Base-by-base conservation (phyloP, 2,888 invertebrate genomes). In the Noctua janthina region DNA sequence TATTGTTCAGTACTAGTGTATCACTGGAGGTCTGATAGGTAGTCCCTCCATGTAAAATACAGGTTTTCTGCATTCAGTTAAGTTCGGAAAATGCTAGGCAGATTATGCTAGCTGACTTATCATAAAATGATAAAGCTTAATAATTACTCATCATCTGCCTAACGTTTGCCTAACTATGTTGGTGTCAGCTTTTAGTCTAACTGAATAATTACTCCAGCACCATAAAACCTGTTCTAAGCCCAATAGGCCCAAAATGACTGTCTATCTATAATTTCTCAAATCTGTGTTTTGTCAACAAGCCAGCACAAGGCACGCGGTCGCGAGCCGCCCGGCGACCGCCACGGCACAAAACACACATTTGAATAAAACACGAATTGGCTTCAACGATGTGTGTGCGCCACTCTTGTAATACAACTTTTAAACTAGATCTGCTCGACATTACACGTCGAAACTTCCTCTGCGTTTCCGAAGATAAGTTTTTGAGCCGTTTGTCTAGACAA, bases 281-380 rank as follows among this genome's bases (percentile, higher is more conserved):
- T 84, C 80, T 75, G 72, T 80, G 86, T 88, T 91, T 88, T 86
- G 88, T 77, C 76, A 83, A 79, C 81, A 64, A 79, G 82, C 75
- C 76, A 81, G 76, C 79, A 69, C 56, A 23, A 72, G 78, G 43
- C 83, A 72, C 73, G 82, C 77, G 78, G 83, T 67, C 43, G 76
- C 39, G 69, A 59, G 29, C 59, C 51, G 78, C 69, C 35, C 78
- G 75, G 72, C 83, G n/a, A 17, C 29, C 11, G 20, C 74, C 69
- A 35, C 78, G 67, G 70, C 82, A 87, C 90, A 91, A 90, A 91
- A 92, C 89, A 92, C 87, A 85, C 91, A 95, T 95, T 95, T 94
- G 93, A 94, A 95, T 95, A 93, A 93, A 94, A 95, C 91, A 93
- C 91, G 88, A 93, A 94, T 94, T 93, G 93, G 91, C 91, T 90